Conservation (phyloP, 2,888 invertebrate species). For the Sarcophaga carnaria region DNA sequence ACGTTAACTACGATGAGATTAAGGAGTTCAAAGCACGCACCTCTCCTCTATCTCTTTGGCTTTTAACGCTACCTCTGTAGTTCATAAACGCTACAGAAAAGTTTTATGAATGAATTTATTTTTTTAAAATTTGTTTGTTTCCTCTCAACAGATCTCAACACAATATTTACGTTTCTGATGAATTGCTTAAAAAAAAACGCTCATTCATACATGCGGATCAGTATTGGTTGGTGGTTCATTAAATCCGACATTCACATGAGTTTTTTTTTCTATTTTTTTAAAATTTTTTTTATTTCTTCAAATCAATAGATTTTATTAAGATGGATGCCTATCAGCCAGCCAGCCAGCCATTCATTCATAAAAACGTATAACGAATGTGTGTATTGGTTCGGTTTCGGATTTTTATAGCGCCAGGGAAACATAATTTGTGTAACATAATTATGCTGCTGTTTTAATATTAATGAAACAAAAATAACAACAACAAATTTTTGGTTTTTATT, state of each 20-base stretch:
- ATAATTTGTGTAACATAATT: conserved; percentile 78
- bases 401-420: conserved; percentile 75
- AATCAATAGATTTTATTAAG: conserved; percentile 21
- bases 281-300: conserved; percentile 38
- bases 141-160: conserved; percentile 32
- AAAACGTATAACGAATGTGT: conserved; percentile 8
- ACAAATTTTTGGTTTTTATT: background rate
- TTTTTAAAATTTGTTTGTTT: conserved; percentile 16
- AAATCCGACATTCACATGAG: conserved; percentile 19
- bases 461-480: background rate
- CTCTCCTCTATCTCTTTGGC: background rate
- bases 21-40: conserved; percentile 65
- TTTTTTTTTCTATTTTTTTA: conserved; percentile 52
- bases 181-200: conserved; percentile 75
- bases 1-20: conserved; percentile 21
- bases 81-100: conserved; percentile 5
- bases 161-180: conserved; percentile 75
- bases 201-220: background rate
- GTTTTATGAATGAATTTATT: conserved; percentile 68
- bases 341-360: conserved; percentile 15
- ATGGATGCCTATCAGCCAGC: conserved; percentile 28
- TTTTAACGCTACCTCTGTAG: background rate
- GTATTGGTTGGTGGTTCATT: no score
- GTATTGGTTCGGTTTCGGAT: conserved; percentile 34
- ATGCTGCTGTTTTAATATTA: conserved; percentile 75